These are phyloP conservation scores for Heliocidaris erythrogramma DNA, from an alignment of 35 echinoderm and acorn worm genomes.

Conservation along the genomic window DNA sequence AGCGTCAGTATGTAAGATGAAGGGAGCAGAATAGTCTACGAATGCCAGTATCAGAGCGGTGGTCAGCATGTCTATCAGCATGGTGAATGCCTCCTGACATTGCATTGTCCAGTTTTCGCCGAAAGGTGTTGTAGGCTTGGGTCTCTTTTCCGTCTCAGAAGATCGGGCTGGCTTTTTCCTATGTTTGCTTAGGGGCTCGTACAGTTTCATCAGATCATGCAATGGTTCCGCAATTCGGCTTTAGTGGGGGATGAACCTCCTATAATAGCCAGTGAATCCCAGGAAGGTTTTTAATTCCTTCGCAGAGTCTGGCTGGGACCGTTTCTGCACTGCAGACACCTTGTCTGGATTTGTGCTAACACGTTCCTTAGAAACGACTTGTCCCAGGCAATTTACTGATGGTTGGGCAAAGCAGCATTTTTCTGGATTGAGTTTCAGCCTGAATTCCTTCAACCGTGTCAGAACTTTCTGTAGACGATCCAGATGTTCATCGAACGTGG, in stretches of 20 bases:
- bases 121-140: conserved; percentile 26
- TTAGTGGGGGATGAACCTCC: conserved; percentile 67
- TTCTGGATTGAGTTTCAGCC: too few species aligned
- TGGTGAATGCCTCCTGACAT: conserved; percentile 56
- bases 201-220: conserved; percentile 47
- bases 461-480: too few species aligned
- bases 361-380: conserved; percentile 55
- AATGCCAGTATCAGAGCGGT: too few species aligned
- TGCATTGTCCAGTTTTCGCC: conserved; percentile 40
- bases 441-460: too few species aligned
- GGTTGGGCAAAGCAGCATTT: too few species aligned
- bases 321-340: conserved; percentile 54
- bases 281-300: conserved; percentile 72
- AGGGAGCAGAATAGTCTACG: too few species aligned
- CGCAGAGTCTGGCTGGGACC: conserved; percentile 58
- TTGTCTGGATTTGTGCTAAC: conserved; percentile 71
- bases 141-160: neutral
- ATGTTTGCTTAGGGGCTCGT: neutral
- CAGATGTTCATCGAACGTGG: too few species aligned
- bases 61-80: conserved; percentile 54
- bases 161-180: too few species aligned
- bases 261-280: conserved; percentile 79
- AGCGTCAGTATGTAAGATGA: too few species aligned
- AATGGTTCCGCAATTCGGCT: conserved; percentile 62
- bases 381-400: too few species aligned